Base-by-base conservation (phyloP, 2,797 vertebrate species). In the Chromis chromis region DNA sequence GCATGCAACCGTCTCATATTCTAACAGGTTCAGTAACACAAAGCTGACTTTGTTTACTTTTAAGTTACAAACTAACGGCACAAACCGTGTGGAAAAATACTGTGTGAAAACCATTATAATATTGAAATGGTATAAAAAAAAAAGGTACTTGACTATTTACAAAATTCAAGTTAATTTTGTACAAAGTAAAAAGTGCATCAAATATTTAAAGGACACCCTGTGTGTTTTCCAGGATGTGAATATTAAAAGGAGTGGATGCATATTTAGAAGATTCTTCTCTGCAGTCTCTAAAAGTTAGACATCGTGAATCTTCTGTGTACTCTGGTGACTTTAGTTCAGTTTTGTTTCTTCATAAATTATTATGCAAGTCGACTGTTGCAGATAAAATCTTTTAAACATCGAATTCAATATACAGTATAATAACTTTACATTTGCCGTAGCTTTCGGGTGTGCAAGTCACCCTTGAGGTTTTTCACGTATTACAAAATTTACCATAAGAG, bases 161-260 rank as follows among this genome's bases (percentile, higher is more conserved):
- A 95, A 91, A 92, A 90, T 95, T 95, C 94, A 95, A 95, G 94
- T 95, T 94, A 83, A 89, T 83, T 91, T 91, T 91, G 82, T 93
- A 94, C 88, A 93, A 92, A 81, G 85, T 93, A 89, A 94, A 95
- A 95, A 95, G 95, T 95, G 95, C 95, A 95, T 95, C 87, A 90
- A 91, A 91, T 76, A 68, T 86, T 70, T 65, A 79, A 85, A 89
- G 71, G 76, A 40, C 24, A 76, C 86, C 82, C 76, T 68, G 50
- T 42, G 28, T 77, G 79, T 71, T 77, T 86, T 78, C 46, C 72
- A 91, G 66, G 78, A 84, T 62, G 70, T 66, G 78, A 62, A 76
- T 82, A 65, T 75, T n/a, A 68, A 76, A 85, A 75, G n/a, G 55
- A 83, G 72, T 74, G 28, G 36, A 79, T 39, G 46, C 48, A 13